Evolutionary conservation across 2,888 invertebrate genomes (phyloP).

Genomic region (Andrena fulva): DNA sequence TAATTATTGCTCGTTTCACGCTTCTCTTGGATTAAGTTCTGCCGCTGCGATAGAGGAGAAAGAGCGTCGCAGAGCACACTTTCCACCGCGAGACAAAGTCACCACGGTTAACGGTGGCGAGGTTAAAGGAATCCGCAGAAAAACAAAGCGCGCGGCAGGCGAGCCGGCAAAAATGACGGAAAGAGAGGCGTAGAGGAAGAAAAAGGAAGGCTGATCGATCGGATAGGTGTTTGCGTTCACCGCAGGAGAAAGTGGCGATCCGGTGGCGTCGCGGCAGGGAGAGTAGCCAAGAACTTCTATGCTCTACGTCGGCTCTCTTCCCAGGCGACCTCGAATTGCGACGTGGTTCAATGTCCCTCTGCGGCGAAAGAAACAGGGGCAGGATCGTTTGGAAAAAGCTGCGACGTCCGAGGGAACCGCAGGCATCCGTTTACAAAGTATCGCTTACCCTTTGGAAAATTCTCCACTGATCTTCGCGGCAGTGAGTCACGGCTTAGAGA

Average conservation of each 20-base stretch:
- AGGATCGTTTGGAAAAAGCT: slow-evolving; percentile 13
- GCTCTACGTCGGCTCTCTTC: slow-evolving; percentile 76
- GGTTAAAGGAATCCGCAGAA: neutral
- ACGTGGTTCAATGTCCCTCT: slow-evolving; percentile 73
- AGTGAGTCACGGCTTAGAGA: no score
- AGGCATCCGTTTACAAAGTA: neutral
- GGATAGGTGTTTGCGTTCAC: slow-evolving; percentile 67
- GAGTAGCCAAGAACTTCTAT: slow-evolving; percentile 80
- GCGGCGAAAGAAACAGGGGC: slow-evolving; percentile 12
- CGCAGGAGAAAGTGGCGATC: slow-evolving; percentile 74
- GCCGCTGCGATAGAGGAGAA: no score
- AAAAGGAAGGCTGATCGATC: slow-evolving; percentile 38
- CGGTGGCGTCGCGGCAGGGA: slow-evolving; percentile 68
- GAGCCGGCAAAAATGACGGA: neutral
- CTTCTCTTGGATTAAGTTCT: no score
- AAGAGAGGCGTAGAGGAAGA: neutral
- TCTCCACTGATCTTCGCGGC: no score
- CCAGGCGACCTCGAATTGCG: slow-evolving; percentile 78
- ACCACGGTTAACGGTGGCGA: neutral
- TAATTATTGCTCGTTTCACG: no score
- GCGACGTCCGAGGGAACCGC: neutral
- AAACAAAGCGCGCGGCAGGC: neutral
- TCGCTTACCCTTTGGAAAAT: no score
- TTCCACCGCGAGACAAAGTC: no score
- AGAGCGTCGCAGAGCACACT: no score